Percentiles rank a stretch among this genome's conserved stretches.
Evolutionary conservation across 2,797 vertebrate genomes (phyloP).

Genomic region (Anolis apletophallus): DNA sequence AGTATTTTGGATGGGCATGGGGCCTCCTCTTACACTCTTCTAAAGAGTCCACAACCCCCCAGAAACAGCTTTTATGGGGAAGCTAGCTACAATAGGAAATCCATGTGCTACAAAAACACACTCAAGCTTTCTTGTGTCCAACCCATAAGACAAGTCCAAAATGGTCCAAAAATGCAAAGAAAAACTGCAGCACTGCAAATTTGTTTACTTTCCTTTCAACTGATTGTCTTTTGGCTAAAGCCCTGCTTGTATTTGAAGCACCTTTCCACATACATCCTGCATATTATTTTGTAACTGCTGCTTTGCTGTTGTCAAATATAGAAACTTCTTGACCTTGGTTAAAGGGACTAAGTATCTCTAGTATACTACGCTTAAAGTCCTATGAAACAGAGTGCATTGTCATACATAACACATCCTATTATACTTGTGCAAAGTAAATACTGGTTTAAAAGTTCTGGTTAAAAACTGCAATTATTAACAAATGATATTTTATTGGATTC

Average conservation of each 20-base stretch:
- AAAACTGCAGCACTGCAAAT: neutral
- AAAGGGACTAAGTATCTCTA: neutral
- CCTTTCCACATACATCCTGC: neutral
- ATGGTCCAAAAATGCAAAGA: neutral
- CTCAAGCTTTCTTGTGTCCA: neutral
- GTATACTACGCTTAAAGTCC: neutral
- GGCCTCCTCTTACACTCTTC: neutral
- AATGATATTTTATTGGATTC: slow-evolving; percentile 61
- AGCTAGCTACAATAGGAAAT: neutral
- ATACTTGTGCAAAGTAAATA: neutral
- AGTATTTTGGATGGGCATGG: neutral
- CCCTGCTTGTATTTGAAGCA: neutral
- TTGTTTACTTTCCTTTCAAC: neutral
- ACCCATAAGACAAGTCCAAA: neutral
- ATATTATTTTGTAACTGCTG: neutral
- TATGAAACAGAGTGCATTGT: neutral
- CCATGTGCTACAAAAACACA: neutral
- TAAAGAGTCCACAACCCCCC: neutral
- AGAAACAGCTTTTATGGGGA: neutral
- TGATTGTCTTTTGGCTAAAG: neutral
- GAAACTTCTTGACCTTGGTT: neutral
- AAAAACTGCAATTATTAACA: slow-evolving; percentile 58
- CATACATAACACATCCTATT: neutral
- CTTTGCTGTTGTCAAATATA: neutral
- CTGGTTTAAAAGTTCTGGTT: slow-evolving; percentile 29